phyloP scores from a whole-genome alignment of 2,888 invertebrate genomes.

The Strigamia crassipes region DNA sequence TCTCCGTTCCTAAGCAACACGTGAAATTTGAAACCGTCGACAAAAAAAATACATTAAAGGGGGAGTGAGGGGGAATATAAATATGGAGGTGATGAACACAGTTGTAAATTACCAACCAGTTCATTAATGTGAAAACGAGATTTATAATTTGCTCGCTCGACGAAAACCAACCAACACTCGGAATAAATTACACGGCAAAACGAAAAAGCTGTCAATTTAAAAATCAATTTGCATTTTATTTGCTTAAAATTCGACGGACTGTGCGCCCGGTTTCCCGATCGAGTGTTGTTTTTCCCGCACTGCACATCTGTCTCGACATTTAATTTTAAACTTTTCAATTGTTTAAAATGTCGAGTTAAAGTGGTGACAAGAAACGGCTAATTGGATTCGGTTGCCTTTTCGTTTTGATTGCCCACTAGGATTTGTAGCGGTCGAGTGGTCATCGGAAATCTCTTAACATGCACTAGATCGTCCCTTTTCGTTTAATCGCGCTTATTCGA shows the following conservation, averaged over 20 bases:
- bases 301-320: not conserved
- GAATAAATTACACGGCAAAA: conserved; percentile 1
- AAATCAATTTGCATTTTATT: conserved; percentile 37
- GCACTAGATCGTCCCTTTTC: conserved; percentile 8
- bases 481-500: not conserved
- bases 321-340: not conserved
- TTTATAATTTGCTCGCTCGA: not conserved
- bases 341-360: not conserved
- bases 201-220: conserved; percentile 21
- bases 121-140: conserved; percentile 1
- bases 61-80: not conserved
- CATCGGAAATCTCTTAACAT: conserved; percentile 17
- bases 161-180: not conserved
- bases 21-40: not conserved
- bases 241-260: conserved; percentile 17
- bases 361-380: not conserved
- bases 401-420: not conserved
- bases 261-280: no score
- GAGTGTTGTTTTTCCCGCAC: not conserved
- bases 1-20: not conserved
- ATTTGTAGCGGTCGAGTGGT: conserved; percentile 18
- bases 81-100: not conserved
- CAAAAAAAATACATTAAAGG: not conserved
- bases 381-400: conserved; percentile 10
- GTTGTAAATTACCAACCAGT: conserved; percentile 5